Evolutionary conservation across 2,888 invertebrate species (phyloP).

Genomic region (Zaprionus lineosus): DNA sequence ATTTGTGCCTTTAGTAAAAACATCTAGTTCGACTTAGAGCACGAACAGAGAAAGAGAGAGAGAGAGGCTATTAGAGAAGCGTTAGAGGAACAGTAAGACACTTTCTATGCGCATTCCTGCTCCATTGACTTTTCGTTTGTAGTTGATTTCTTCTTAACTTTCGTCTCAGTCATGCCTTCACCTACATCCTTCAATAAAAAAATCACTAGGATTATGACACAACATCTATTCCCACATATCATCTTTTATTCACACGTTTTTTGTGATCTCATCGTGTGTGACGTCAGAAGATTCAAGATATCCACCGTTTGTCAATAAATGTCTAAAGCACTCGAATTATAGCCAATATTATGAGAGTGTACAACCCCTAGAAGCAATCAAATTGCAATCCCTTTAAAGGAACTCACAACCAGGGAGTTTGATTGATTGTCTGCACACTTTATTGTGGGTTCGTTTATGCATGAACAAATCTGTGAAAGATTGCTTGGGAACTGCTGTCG

Average conservation of each 20-base stretch:
- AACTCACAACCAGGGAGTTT: conserved; percentile 13
- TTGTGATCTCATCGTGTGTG: too few relatives aligned
- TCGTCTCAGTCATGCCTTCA: too few relatives aligned
- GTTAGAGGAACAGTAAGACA: too few relatives aligned
- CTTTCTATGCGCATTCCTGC: too few relatives aligned
- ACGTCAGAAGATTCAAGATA: conserved; percentile 6
- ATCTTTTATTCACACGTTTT: too few relatives aligned
- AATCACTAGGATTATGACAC: too few relatives aligned
- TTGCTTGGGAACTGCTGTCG: conserved; percentile 20
- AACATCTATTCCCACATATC: too few relatives aligned
- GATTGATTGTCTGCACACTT: conserved; percentile 35
- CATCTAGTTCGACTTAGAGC: conserved; percentile 16
- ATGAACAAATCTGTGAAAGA: conserved; percentile 28
- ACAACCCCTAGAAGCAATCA: background rate
- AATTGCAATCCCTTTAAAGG: conserved; percentile 1
- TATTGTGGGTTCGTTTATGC: conserved; percentile 7
- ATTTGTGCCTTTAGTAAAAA: conserved; percentile 20
- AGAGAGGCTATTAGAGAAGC: too few relatives aligned
- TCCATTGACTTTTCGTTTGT: too few relatives aligned
- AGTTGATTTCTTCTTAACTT: too few relatives aligned
- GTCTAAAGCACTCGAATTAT: background rate
- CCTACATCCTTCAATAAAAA: too few relatives aligned
- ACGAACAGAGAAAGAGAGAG: too few relatives aligned
- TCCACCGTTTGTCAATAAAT: background rate
- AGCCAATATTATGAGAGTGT: background rate